Percentiles rank a stretch among this genome's conserved stretches.
Evolutionary conservation across 2,113 vertebrate genomes (phyloP).

Genomic region (Corythornis madagascariensis): DNA sequence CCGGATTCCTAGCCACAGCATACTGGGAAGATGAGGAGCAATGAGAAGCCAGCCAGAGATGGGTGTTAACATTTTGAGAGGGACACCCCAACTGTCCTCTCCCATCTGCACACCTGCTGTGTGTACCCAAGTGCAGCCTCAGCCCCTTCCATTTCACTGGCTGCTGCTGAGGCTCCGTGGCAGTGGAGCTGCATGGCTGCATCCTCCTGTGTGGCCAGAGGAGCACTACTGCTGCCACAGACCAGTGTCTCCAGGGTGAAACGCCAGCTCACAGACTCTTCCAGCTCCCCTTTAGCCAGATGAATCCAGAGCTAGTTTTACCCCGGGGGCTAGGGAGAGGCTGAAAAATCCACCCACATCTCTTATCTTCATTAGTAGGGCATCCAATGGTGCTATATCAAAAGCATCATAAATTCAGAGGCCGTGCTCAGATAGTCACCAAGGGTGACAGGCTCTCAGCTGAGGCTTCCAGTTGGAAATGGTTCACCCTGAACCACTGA

Average conservation of each 20-base stretch:
- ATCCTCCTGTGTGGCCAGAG: background rate
- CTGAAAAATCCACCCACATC: conserved; percentile 35
- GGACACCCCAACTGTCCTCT: background rate
- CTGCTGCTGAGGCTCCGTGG: background rate
- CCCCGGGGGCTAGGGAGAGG: conserved; percentile 12
- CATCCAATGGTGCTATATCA: background rate
- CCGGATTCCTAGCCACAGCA: background rate
- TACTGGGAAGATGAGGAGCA: background rate
- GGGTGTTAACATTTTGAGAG: background rate
- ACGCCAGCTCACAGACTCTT: background rate
- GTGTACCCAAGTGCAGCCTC: background rate
- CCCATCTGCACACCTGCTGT: background rate
- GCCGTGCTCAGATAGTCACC: conserved; percentile 34
- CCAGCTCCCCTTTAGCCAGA: background rate
- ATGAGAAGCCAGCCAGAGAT: background rate
- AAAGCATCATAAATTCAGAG: background rate
- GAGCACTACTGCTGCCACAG: background rate
- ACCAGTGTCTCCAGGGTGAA: background rate
- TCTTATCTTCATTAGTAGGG: background rate
- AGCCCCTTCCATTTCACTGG: background rate
- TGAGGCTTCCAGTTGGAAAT: background rate
- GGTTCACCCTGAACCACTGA: background rate
- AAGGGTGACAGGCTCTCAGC: background rate
- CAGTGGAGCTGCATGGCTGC: rapidly evolving
- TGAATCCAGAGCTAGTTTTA: background rate